phyloP scores from a whole-genome alignment of 2,888 invertebrate species.

The Homarus gammarus region DNA sequence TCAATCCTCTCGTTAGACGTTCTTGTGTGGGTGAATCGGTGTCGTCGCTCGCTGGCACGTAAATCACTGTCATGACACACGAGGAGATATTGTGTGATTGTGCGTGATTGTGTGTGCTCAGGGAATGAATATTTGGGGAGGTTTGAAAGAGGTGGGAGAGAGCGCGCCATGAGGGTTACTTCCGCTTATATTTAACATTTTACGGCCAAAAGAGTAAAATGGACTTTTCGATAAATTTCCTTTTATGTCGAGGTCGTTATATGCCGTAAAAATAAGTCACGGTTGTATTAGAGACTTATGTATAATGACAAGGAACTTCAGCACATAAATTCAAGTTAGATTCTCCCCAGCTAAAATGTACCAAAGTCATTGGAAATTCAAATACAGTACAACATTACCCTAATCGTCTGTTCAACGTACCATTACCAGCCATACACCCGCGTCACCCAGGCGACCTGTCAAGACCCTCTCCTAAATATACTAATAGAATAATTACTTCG shows the following conservation, averaged over 20 bases:
- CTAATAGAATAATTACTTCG: slow-evolving; percentile 28
- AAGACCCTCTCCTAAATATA: slow-evolving; percentile 7
- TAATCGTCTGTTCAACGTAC: background rate
- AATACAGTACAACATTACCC: background rate
- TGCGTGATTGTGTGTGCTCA: background rate
- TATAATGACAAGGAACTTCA: background rate
- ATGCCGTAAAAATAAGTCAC: background rate
- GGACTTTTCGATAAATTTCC: background rate
- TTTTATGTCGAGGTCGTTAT: background rate
- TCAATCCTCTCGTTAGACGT: background rate
- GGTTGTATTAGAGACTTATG: background rate
- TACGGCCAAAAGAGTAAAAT: background rate
- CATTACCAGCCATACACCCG: background rate
- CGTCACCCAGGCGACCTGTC: slow-evolving; percentile 6
- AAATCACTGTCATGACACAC: background rate
- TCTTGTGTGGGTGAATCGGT: background rate
- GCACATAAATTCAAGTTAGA: background rate
- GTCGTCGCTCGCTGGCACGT: background rate
- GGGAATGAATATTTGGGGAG: background rate
- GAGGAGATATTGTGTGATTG: slow-evolving; percentile 14
- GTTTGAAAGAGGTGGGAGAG: background rate
- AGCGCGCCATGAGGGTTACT: background rate
- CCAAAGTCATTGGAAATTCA: background rate
- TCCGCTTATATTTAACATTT: slow-evolving; percentile 3
- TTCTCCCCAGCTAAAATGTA: background rate